Conservation (phyloP, 2,888 invertebrate species). For the Tridacna gigas region DNA sequence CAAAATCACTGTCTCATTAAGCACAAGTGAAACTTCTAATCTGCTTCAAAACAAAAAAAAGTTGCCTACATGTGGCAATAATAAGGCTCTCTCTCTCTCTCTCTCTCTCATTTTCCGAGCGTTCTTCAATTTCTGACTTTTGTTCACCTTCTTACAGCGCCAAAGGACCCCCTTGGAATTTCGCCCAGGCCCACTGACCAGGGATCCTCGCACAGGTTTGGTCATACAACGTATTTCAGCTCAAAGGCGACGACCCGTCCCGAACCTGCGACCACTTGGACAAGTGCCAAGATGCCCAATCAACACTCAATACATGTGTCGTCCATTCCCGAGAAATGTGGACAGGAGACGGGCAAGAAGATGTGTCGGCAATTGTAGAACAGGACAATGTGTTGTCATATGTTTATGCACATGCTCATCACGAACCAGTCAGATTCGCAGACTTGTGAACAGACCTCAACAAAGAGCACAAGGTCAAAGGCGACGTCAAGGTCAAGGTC, state of each 20-base stretch:
- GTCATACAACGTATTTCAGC: background rate
- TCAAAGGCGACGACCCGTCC: background rate
- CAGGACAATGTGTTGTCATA: background rate
- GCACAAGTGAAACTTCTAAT: too few species aligned
- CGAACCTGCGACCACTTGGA: slow-evolving; percentile 10
- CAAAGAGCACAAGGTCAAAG: background rate
- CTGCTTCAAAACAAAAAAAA: background rate
- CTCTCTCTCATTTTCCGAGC: background rate
- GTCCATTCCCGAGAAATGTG: background rate
- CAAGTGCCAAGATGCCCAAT: slow-evolving; percentile 3
- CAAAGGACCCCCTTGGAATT: background rate
- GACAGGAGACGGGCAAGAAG: slow-evolving; percentile 13
- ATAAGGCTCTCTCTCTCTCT: background rate
- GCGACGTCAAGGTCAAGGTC: background rate
- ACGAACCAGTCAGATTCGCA: background rate
- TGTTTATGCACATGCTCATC: slow-evolving; percentile 22
- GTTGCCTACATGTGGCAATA: background rate
- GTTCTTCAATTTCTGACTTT: background rate
- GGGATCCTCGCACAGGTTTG: slow-evolving; percentile 11
- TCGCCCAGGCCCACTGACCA: background rate
- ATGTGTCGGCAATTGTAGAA: slow-evolving; percentile 7
- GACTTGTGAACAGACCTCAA: background rate
- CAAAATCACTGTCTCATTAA: background rate
- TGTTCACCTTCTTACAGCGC: background rate
- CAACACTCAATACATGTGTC: background rate